Percentiles rank a stretch among this genome's conserved stretches.
Conservation (phyloP, 2,797 vertebrate genomes). For the Cephalopachus bancanus region DNA sequence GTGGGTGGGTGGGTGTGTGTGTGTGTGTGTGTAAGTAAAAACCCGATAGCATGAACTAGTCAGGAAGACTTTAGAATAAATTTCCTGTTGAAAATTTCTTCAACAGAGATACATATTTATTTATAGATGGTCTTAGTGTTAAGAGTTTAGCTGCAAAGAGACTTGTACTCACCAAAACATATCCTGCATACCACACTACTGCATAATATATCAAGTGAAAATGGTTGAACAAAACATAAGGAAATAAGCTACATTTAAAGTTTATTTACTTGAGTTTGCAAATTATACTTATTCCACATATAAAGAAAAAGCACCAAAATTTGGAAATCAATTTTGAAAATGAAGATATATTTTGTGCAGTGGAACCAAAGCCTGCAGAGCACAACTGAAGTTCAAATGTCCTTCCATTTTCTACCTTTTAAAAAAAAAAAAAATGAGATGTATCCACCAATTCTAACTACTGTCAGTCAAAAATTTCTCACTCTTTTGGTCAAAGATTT, state of each 20-base stretch:
- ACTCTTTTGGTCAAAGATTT: slow-evolving; percentile 49
- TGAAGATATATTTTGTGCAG: background rate
- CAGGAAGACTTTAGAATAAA: slow-evolving; percentile 21
- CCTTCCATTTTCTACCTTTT: background rate
- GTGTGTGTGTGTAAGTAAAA: background rate
- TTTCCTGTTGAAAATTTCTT: slow-evolving; percentile 37
- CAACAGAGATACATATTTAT: slow-evolving; percentile 25
- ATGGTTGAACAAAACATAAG: slow-evolving; percentile 14
- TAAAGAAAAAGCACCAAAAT: slow-evolving; percentile 11
- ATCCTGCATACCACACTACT: slow-evolving; percentile 14
- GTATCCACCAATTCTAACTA: background rate
- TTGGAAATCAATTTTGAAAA: slow-evolving; percentile 13
- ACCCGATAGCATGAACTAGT: background rate
- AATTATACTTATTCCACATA: slow-evolving; percentile 40
- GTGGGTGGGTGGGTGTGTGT: no score
- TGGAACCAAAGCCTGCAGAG: background rate
- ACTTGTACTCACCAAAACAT: slow-evolving; percentile 55
- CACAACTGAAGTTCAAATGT: background rate
- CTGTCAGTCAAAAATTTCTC: slow-evolving; percentile 14
- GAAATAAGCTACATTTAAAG: slow-evolving; percentile 51
- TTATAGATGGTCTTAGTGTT: background rate
- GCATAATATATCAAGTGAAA: slow-evolving; percentile 51
- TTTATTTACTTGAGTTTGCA: background rate
- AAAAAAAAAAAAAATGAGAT: background rate
- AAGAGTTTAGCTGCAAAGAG: slow-evolving; percentile 8